phyloP scores from a whole-genome alignment of 2,113 vertebrate species.

The Coptodon rendalli region DNA sequence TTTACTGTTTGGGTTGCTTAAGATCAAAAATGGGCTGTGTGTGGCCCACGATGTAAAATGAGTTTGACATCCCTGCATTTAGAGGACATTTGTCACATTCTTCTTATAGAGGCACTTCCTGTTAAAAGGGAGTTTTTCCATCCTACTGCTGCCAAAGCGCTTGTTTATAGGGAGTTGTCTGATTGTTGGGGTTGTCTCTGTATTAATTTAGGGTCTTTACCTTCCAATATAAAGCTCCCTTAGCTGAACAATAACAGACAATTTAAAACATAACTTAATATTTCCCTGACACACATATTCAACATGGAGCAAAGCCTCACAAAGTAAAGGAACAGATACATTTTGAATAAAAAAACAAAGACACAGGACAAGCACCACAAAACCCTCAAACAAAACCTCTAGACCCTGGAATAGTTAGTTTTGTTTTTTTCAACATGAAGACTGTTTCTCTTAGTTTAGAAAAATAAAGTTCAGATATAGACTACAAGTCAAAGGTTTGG shows the following conservation, averaged over 20 bases:
- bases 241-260: neutral
- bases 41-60: neutral
- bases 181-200: neutral
- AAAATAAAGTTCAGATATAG: neutral
- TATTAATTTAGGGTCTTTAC: neutral
- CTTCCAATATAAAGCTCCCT: neutral
- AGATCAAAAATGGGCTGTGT: neutral
- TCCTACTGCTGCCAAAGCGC: neutral
- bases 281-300: neutral
- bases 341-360: neutral
- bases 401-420: neutral
- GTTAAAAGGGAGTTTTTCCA: neutral
- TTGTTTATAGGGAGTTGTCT: neutral
- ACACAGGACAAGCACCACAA: neutral
- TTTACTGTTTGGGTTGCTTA: rapidly evolving
- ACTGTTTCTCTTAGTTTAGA: neutral
- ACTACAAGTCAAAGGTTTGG: neutral
- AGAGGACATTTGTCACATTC: neutral
- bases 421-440: neutral
- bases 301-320: neutral
- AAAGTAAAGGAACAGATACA: rapidly evolving
- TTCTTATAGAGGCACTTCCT: neutral
- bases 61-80: neutral
- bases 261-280: neutral
- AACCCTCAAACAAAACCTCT: neutral